Evolutionary conservation across 2,888 invertebrate genomes (phyloP).

Genomic region (Coremacera marginata): DNA sequence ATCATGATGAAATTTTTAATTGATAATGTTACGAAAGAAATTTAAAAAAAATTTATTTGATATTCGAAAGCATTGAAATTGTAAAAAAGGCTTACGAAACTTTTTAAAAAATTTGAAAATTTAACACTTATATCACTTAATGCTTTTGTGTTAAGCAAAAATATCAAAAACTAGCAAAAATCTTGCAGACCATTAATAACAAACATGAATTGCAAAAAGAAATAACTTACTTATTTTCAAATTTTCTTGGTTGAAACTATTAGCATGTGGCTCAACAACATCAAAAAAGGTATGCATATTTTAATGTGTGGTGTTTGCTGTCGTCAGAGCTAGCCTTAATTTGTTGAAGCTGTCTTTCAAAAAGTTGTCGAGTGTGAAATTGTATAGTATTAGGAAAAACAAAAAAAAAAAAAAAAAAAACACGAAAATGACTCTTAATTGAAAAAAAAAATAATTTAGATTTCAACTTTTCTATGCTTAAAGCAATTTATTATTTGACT

Average conservation of each 20-base stretch:
- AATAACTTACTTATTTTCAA: neutral
- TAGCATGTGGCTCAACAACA: neutral
- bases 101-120: too few species aligned
- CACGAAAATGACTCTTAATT: neutral
- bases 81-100: too few species aligned
- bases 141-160: too few species aligned
- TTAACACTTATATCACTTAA: too few species aligned
- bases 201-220: neutral
- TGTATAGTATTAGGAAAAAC: constrained; percentile 29
- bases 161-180: too few species aligned
- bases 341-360: constrained; percentile 24
- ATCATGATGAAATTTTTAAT: too few species aligned
- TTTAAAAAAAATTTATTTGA: too few species aligned
- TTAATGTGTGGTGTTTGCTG: too few species aligned
- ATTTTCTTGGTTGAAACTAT: neutral
- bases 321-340: neutral
- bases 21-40: too few species aligned
- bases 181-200: neutral
- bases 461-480: neutral
- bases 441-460: neutral
- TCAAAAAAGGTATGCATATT: neutral
- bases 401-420: neutral
- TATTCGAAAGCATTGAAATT: too few species aligned
- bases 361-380: constrained; percentile 49
- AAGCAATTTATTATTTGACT: constrained; percentile 19